Evolutionary conservation across 2,888 invertebrate genomes (phyloP).

Genomic region (Chymomyza fuscimana): DNA sequence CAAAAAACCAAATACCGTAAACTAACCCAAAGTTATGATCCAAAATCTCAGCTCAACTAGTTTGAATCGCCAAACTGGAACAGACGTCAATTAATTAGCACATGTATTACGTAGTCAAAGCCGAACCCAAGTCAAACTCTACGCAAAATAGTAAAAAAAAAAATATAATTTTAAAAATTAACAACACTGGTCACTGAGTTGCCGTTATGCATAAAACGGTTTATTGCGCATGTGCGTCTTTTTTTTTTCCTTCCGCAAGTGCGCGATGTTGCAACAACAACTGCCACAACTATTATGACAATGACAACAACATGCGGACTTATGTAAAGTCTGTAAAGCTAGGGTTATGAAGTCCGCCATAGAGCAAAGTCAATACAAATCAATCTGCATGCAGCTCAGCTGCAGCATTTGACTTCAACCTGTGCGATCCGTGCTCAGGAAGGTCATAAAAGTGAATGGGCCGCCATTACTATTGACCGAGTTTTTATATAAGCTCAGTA

Average conservation of each 20-base stretch:
- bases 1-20: neutral
- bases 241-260: slow-evolving; percentile 59
- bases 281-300: neutral
- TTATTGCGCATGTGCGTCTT: slow-evolving; percentile 55
- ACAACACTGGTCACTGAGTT: slow-evolving; percentile 33
- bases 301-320: slow-evolving; percentile 26
- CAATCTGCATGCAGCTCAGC: slow-evolving; percentile 59
- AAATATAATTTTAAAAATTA: slow-evolving; percentile 29
- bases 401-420: slow-evolving; percentile 29
- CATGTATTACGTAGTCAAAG: slow-evolving; percentile 55
- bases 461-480: neutral
- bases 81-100: slow-evolving; percentile 59
- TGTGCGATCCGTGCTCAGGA: neutral
- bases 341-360: neutral
- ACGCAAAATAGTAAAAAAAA: neutral
- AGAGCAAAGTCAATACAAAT: slow-evolving; percentile 51
- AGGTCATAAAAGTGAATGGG: neutral
- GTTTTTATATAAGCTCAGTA: neutral
- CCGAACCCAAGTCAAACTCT: neutral
- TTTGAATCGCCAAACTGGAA: slow-evolving; percentile 13
- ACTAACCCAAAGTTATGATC: neutral
- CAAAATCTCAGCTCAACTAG: slow-evolving; percentile 29
- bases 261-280: slow-evolving; percentile 44
- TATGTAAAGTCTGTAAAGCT: slow-evolving; percentile 47
- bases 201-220: slow-evolving; percentile 67